Conservation (phyloP, 2,888 invertebrate species). For the Mythimna albipuncta region DNA sequence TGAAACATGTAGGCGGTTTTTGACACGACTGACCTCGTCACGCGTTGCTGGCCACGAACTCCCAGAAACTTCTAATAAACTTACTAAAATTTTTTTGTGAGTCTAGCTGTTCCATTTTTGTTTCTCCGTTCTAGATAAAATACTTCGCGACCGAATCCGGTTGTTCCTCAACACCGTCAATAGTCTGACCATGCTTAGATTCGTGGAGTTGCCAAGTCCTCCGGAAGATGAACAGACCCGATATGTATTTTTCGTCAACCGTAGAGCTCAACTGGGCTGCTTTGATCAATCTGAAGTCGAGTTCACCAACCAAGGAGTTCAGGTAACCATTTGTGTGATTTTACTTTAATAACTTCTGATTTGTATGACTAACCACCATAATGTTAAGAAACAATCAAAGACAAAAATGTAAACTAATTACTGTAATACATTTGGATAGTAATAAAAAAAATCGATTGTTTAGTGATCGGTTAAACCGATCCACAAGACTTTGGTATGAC, state of each 20-base stretch:
- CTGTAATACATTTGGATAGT: too few species aligned
- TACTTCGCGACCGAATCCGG: constrained; percentile 79
- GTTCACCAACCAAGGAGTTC: constrained; percentile 78
- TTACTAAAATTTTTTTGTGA: not conserved
- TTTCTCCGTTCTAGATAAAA: constrained; percentile 74
- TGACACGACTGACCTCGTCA: too few species aligned
- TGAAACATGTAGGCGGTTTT: too few species aligned
- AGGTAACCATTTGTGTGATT: constrained; percentile 69
- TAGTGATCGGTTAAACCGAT: too few species aligned
- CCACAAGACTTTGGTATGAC: too few species aligned
- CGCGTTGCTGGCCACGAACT: too few species aligned
- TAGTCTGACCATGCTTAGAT: constrained; percentile 71
- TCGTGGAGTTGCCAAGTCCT: constrained; percentile 75
- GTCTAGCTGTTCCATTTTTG: not conserved
- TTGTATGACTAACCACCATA: too few species aligned
- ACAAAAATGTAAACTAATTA: not conserved
- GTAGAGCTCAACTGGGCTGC: constrained; percentile 75
- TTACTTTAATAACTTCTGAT: not conserved
- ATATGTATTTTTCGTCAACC: constrained; percentile 82
- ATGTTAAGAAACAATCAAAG: not conserved
- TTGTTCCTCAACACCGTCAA: constrained; percentile 71
- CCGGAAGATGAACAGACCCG: constrained; percentile 71
- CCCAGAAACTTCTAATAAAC: accelerated
- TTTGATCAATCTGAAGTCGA: constrained; percentile 73
- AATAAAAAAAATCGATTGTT: too few species aligned